phyloP scores from a whole-genome alignment of 1,140 invertebrate genomes.

The Apis cerana region DNA sequence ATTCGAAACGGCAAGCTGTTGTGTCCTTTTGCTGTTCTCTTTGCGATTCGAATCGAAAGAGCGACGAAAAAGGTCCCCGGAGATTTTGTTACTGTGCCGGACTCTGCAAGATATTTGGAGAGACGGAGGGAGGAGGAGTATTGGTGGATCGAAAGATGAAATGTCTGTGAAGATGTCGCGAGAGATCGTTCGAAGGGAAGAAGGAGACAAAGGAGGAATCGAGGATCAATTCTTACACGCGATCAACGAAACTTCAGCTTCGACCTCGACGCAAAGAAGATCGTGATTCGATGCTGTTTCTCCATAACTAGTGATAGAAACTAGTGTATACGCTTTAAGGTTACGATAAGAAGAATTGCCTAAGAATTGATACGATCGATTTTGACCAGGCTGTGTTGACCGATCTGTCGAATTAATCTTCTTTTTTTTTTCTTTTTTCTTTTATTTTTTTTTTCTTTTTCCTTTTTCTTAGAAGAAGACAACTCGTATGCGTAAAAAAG shows the following conservation, averaged over 20 bases:
- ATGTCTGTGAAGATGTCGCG: background rate
- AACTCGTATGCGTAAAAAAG: background rate
- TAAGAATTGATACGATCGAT: background rate
- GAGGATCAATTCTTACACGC: slow-evolving; percentile 16
- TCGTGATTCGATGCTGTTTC: background rate
- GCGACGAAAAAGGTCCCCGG: background rate
- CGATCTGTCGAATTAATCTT: background rate
- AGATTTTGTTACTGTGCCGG: too few species aligned
- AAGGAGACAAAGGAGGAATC: background rate
- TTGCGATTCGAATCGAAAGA: background rate
- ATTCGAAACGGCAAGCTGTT: background rate
- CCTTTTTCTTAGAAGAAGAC: background rate
- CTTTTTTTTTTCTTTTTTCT: background rate
- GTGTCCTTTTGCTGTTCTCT: background rate
- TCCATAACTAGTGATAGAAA: background rate
- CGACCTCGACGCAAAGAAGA: background rate
- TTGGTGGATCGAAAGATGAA: background rate
- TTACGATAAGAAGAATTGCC: background rate
- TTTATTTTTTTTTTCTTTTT: background rate
- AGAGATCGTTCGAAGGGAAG: background rate
- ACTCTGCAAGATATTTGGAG: background rate
- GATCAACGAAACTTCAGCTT: too few species aligned
- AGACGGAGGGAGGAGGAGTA: too few species aligned
- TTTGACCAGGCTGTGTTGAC: background rate
- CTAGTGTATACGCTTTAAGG: too few species aligned